Base-by-base conservation (phyloP, 2,888 invertebrate genomes). In the Lasioglossum calceatum region DNA sequence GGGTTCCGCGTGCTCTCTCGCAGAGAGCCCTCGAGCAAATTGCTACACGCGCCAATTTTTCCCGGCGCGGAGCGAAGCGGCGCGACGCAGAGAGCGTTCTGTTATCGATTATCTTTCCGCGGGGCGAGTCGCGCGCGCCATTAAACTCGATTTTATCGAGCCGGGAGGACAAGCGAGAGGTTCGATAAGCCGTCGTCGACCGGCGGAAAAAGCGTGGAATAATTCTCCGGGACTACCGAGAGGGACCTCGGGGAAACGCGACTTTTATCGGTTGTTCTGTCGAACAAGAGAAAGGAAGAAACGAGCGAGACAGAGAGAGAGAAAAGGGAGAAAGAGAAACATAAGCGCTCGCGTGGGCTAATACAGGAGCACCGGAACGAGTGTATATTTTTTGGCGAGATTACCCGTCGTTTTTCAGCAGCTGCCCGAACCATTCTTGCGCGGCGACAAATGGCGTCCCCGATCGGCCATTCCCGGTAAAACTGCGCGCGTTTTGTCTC, bases 401-500 rank as follows among this genome's bases (percentile, higher is more conserved):
- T 91, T 90, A 89, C 90, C 89, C 79, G 84, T 84, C 88, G 88
- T 88, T 91, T 90, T 88, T 91, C 89, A 89, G 71, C 84, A 78
- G 82, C 85, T 81, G 88, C 84, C 88, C 85, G 80, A 84, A 84
- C 86, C 86, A 85, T 87, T 88, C 86, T 86, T 87, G 89, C 88
- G 67, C 82, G 73, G 79, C 85, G 78, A 91, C 92, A 93, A 92
- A 93, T 92, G 87, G 88, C 87, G 84, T 90, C 88, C 89, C 91
- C 86, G 92, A 93, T 92, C 92, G 90, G 83, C 90, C 92, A 92
- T 92, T 90, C 89, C 86, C 76, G 87, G 73, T 81, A 80, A 86
- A 92, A 90, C 89, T 73, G 86, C 81, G 23, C 88, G 90, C 88
- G 90, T 92, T 93, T 93, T 90, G 89, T 91, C 86, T 86, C 87